phyloP scores from a whole-genome alignment of 2,888 invertebrate genomes.

The Acleris emargana region DNA sequence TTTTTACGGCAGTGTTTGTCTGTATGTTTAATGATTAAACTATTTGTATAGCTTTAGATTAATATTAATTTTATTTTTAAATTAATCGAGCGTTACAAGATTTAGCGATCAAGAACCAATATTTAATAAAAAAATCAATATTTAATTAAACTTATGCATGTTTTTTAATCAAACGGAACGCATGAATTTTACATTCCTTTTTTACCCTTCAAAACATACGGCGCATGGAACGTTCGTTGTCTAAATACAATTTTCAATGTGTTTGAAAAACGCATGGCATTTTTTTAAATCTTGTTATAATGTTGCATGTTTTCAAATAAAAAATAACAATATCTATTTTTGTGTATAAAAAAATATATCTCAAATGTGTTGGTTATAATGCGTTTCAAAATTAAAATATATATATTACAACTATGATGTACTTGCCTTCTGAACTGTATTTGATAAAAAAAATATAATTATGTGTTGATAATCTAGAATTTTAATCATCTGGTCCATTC shows the following conservation, averaged over 20 bases:
- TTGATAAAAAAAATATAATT: too few relatives aligned
- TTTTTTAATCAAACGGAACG: constrained; percentile 33
- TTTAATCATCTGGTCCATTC: too few relatives aligned
- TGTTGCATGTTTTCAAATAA: constrained; percentile 14
- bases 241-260: constrained; percentile 12
- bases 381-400: too few relatives aligned
- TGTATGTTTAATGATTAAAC: constrained; percentile 19
- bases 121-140: constrained; percentile 23
- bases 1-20: constrained; percentile 48
- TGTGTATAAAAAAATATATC: too few relatives aligned
- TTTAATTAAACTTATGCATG: constrained; percentile 51
- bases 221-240: not conserved
- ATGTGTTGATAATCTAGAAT: too few relatives aligned
- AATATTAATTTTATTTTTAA: constrained; percentile 24
- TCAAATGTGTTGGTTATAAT: too few relatives aligned
- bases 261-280: constrained; percentile 24
- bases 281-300: constrained; percentile 15
- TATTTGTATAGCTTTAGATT: constrained; percentile 34
- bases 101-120: constrained; percentile 71
- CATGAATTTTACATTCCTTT: constrained; percentile 1
- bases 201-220: not conserved
- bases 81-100: constrained; percentile 54
- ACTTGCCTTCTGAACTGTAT: too few relatives aligned
- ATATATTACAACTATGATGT: too few relatives aligned
- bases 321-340: not conserved